Evolutionary conservation across 2,797 vertebrate genomes (phyloP), one percentile per base, ranked within the genome.

Genomic region (Loriculus beryllinus): DNA sequence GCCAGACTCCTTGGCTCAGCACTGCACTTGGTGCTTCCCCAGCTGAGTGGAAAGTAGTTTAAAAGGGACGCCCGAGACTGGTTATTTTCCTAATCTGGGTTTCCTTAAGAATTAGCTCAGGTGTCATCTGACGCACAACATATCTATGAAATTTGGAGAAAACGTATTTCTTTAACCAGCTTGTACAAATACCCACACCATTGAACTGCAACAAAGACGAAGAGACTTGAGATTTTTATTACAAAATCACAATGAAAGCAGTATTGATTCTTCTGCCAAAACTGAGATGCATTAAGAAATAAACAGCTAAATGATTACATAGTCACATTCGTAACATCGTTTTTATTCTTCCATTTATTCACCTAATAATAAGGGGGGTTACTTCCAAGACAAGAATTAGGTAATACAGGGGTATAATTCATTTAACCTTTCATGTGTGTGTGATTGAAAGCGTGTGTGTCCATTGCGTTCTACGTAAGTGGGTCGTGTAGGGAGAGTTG

Each of bases 401-500:
- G 10, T 23, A 11, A 14, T 33, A 0, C 5, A 35, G 65, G 45
- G 76, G 8, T 12, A 6, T 52, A 7, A 17, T 42, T 69, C 67
- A 56, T 52, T 70, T 42, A 20, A 7, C 63, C 4, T 67, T 86
- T 42, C 2, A 0, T 0, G 3, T 10, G n/a, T 22, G 39, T 23
- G 79, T 20, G 42, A 6, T 26, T 18, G 79, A 54, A 56, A 23
- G 43, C 9, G 2, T 37, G 43, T 33, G 70, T 22, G 57, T 8
- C 12, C 42, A 48, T 16, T 0, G 12, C 52, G 4, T 19, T 72
- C 63, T 35, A 18, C 7, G 0, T 68, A 88, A 89, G 78, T 91
- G 95, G 96, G 95, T 94, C 95, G 84, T 4, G n/a, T 28, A 57
- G 64, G 88, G 93, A 60, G 86, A 93, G 92, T 40, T 71, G 54